These are phyloP conservation scores for Meandrusa payeni DNA, from an alignment of 2,888 invertebrate species.

Conservation along the genomic window DNA sequence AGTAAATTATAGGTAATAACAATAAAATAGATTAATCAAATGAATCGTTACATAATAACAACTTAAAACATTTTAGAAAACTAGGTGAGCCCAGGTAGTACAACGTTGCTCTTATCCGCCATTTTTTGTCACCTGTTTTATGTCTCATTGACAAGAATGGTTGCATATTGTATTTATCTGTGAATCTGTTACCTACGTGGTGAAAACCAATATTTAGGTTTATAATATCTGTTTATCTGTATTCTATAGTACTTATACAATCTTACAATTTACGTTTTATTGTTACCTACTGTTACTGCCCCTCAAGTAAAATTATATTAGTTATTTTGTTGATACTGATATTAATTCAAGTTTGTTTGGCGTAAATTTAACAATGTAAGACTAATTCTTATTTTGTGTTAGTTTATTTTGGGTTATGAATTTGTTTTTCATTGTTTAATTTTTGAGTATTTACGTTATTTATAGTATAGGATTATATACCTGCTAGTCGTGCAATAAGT, in stretches of 20 bases:
- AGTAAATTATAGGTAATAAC: no score
- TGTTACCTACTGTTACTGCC: conserved; percentile 16
- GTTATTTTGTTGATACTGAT: conserved; percentile 4
- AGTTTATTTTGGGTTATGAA: background rate
- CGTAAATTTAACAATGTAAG: conserved; percentile 10
- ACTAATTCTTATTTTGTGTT: background rate
- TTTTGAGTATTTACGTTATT: background rate
- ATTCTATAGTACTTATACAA: conserved; percentile 1
- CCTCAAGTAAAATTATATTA: conserved; percentile 10
- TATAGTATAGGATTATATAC: background rate
- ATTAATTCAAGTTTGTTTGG: background rate
- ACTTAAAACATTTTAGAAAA: no score
- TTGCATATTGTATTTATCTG: conserved; percentile 6
- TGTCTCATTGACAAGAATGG: background rate
- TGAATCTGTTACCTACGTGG: conserved; percentile 22
- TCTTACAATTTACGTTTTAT: conserved; percentile 13
- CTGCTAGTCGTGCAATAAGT: background rate
- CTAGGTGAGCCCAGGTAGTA: no score
- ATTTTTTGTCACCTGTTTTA: background rate
- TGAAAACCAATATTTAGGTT: conserved; percentile 20
- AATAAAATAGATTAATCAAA: no score
- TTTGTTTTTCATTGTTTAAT: background rate
- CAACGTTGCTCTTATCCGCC: no score
- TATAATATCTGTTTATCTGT: conserved; percentile 18
- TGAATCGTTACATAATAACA: no score